Evolutionary conservation across 2,888 invertebrate species (phyloP).

Genomic region (Chirona hameri): DNA sequence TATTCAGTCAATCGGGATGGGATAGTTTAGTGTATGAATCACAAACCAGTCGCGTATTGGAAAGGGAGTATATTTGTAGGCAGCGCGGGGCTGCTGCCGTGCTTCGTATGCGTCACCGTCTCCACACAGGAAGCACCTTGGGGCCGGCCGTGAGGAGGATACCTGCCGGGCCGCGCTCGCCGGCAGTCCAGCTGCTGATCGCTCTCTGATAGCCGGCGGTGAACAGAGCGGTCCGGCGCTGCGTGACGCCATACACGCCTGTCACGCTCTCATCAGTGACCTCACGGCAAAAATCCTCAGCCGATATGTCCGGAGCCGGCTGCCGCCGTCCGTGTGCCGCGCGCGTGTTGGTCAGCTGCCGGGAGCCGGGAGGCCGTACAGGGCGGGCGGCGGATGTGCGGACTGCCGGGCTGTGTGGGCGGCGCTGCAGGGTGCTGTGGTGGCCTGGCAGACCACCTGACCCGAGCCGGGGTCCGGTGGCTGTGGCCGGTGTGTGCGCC

Average conservation of each 20-base stretch:
- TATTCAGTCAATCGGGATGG: neutral
- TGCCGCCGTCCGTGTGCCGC: too few species aligned
- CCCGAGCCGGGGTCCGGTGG: too few species aligned
- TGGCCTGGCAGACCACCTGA: too few species aligned
- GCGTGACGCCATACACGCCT: neutral
- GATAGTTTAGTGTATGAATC: too few species aligned
- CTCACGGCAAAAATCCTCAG: too few species aligned
- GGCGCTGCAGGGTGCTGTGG: too few species aligned
- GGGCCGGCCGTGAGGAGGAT: neutral
- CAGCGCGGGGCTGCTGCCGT: neutral
- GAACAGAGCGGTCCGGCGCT: neutral
- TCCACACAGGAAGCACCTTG: slow-evolving; percentile 6
- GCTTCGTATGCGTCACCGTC: neutral
- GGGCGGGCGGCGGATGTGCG: too few species aligned
- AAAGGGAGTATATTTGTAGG: neutral
- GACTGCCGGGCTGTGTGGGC: too few species aligned
- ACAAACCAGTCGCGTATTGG: neutral
- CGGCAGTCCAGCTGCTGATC: neutral
- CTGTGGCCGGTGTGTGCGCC: too few species aligned
- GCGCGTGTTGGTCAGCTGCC: too few species aligned
- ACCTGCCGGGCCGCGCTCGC: neutral
- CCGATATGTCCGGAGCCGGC: too few species aligned
- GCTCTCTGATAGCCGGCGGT: neutral
- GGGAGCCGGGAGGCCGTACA: too few species aligned
- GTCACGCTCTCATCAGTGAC: neutral